A percentile compares a stretch with the other conserved stretches of the same genome.
These are phyloP conservation scores for Heliconius himera DNA, from an alignment of 1,140 invertebrate genomes.

Conservation along the genomic window DNA sequence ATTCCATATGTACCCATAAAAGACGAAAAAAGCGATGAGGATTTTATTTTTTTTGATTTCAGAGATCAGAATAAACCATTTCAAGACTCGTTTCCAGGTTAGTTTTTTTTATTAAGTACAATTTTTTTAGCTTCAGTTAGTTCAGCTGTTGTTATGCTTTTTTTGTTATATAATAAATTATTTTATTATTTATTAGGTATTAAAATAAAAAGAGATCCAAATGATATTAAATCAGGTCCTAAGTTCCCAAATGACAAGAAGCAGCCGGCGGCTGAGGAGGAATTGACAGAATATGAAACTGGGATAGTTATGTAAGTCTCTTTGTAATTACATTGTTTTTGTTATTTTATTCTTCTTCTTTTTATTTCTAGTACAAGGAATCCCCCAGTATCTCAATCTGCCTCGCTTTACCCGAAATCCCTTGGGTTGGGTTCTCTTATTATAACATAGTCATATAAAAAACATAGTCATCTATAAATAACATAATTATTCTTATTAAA, in stretches of 20 bases:
- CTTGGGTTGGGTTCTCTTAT: no score
- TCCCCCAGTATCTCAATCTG: no score
- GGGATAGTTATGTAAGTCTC: conserved; percentile 55
- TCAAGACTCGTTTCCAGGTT: conserved; percentile 10
- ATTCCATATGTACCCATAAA: not conserved
- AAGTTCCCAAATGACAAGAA: conserved; percentile 40
- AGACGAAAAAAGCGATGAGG: not conserved
- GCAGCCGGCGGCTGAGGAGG: conserved; percentile 31
- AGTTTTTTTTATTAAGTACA: not conserved
- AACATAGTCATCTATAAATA: no score
- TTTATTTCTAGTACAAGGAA: no score
- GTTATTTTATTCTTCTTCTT: no score
- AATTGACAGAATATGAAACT: conserved; percentile 48
- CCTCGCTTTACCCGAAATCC: no score
- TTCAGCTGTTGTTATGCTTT: not conserved
- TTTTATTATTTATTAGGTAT: not conserved
- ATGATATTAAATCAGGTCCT: not conserved
- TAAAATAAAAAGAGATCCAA: not conserved
- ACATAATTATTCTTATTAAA: no score
- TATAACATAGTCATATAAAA: no score
- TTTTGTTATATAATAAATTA: no score
- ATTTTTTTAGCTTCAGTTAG: not conserved
- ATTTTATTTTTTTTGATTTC: not conserved
- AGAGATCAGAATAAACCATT: conserved; percentile 18
- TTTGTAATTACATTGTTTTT: no score